Base-by-base conservation (phyloP, 2,113 vertebrate species). In the Penelope pileata region DNA sequence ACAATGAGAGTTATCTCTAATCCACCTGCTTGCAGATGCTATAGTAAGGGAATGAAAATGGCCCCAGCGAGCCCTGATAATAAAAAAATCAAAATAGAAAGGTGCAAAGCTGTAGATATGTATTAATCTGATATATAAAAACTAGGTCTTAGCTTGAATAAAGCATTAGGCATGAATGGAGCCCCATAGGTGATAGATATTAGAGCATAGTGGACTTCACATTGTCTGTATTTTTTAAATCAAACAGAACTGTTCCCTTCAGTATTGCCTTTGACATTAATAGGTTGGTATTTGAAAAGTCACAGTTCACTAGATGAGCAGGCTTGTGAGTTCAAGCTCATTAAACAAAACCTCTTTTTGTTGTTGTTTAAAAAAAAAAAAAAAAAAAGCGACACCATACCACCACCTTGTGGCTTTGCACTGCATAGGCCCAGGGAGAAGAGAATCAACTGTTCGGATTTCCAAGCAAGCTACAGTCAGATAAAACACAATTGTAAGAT, bases 211-310 rank as follows among this genome's bases (percentile, higher is more conserved):
- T 98, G 98, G 98, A 99, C 98, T 99, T 99, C 98, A 98, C 98
- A 98, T 98, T 98, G 97, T 99, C 98, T 98, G 98, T 98, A 98
- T 99, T 99, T 99, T 99, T 99, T 98, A 98, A 98, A 99, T 99
- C 98, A 98, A 98, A 98, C 98, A 98, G 97, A 98, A 98, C 98
- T 98, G 98, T 99, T 99, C 98, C 99, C 98, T 98, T 98, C 98
- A 98, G 98, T 98, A 99, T 98, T 98, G 98, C 98, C 98, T 98
- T 98, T 99, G 99, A 99, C 99, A 99, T 99, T 99, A 99, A 99
- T 99, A 98, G 98, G 99, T 98, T 98, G 98, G 97, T 98, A 99
- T 99, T 98, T 98, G 98, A 98, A 98, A 98, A 98, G 98, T 98
- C 98, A 98, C 98, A 98, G 98, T 98, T 98, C 97, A 98, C 97